Percentiles rank a stretch among this genome's conserved stretches.
Conservation (phyloP, 2,113 vertebrate genomes). For the rat (Rattus norvegicus) region GRCr8 NC_086027.1:86832501-86833000, state of each 20-base stretch:
- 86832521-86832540: background rate
- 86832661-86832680: slow-evolving; percentile 7
- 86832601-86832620: background rate
- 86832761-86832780: background rate
- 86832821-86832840: background rate
- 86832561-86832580: slow-evolving; percentile 52
- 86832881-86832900: too few relatives aligned
- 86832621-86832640: background rate
- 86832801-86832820: background rate
- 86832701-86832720: slow-evolving; percentile 13
- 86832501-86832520: background rate
- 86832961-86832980: background rate
- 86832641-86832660: background rate
- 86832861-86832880: too few relatives aligned
- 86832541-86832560: slow-evolving; percentile 35
- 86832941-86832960: background rate
- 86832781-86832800: background rate
- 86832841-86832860: too few relatives aligned
- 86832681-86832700: slow-evolving; percentile 50
- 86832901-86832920: background rate
- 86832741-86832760: slow-evolving; percentile 23
- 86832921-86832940: background rate
- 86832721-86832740: slow-evolving; percentile 8
- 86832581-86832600: slow-evolving; percentile 3
- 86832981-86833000: background rate